Conservation (phyloP, 2,888 invertebrate genomes). For the Nebria salina region DNA sequence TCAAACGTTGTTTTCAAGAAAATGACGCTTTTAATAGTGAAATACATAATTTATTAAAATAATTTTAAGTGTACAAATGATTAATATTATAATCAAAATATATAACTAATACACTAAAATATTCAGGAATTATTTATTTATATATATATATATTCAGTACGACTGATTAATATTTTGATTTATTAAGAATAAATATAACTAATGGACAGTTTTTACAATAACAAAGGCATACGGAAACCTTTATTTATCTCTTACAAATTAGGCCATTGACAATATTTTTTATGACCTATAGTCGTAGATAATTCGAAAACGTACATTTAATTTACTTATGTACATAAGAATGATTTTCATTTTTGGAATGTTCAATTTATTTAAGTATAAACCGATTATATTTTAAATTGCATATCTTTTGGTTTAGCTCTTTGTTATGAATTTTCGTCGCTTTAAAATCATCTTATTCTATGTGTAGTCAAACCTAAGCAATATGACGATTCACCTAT, state of each 20-base stretch:
- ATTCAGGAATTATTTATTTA: conserved; percentile 4
- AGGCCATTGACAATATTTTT: not conserved
- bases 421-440: not conserved
- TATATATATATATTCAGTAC: not conserved
- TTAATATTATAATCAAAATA: conserved; percentile 25
- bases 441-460: no score
- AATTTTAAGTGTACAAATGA: conserved; percentile 45
- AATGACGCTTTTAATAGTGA: conserved; percentile 24
- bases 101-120: conserved; percentile 10
- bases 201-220: not conserved
- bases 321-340: not conserved
- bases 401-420: not conserved
- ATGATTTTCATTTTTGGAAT: not conserved
- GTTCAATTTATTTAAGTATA: not conserved
- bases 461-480: no score
- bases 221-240: not conserved
- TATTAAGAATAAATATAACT: conserved; percentile 4
- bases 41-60: conserved; percentile 45
- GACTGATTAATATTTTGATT: conserved; percentile 4
- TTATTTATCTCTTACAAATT: not conserved
- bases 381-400: not conserved
- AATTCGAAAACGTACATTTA: not conserved
- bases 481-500: no score
- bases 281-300: not conserved
- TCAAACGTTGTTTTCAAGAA: not conserved